Base-by-base conservation (phyloP, 2,888 invertebrate genomes). In the Eurytoma adleriae region DNA sequence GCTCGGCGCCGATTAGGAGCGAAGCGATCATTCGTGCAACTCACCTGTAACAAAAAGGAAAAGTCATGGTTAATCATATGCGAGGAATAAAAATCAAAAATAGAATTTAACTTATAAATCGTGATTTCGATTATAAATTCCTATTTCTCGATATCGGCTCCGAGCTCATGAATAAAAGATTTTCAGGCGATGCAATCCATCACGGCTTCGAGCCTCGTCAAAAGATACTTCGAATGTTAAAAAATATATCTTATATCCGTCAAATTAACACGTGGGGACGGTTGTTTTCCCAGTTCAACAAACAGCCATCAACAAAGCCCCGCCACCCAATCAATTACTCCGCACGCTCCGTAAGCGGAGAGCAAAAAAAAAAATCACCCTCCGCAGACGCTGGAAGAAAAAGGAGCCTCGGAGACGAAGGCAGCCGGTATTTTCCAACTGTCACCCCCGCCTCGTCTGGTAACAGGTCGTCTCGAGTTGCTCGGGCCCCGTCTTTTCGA, bases 11-110 rank as follows among this genome's bases (percentile, higher is more conserved):
- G 64, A 5, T 50, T 30, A 40, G 16, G 18, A 40, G 2, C 20
- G 13, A 24, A 56, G 48, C 12, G 18, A 50, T 62, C 27, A 18
- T 69, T 56, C 56, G 59, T n/a, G 50, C 16, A 57, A 77, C 77
- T 77, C 77, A 77, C 77, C 70, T 77, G 77, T 16, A 56, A 68
- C 67, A 68, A 5, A 67, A 75, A 72, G 52, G 69, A 54, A 54
- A 24, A 62, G n/a, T 7, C 40, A 59, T 54, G 4, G 13, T 54
- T 54, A 54, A 14, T n/a, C 5, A n/a, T 14, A n/a, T n/a, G 5
- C 54, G 5, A 54, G n/a, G 54, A n/a, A n/a, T 54, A 54, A n/a
- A 54, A n/a, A 54, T n/a, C n/a, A 14, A 54, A 54, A 54, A 5
- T 54, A 54, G n/a, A 54, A 54, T n/a, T n/a, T 1, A 14, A 54